These are phyloP conservation scores for Nesospiza acunhae DNA, from an alignment of 2,113 vertebrate genomes.

Conservation along the genomic window DNA sequence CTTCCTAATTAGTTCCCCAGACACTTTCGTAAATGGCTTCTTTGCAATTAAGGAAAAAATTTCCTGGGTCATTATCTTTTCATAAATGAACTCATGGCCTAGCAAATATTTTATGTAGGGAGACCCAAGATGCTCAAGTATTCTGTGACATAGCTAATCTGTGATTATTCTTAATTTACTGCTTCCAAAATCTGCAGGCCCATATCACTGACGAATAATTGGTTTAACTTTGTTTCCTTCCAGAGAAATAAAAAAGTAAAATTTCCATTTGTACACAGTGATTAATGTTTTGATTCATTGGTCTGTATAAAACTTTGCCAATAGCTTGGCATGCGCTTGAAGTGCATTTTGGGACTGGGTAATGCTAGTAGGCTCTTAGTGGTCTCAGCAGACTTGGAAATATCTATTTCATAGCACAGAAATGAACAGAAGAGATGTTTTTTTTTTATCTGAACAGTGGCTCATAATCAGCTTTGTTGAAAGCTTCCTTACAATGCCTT, in stretches of 20 bases:
- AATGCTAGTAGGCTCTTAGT: constrained; percentile 24
- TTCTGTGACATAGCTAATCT: constrained; percentile 33
- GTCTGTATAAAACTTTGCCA: constrained; percentile 18
- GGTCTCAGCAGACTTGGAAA: constrained; percentile 16
- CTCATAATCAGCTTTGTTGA: neutral
- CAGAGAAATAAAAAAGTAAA: constrained; percentile 36
- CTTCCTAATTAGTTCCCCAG: constrained; percentile 60
- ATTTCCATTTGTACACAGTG: constrained; percentile 12
- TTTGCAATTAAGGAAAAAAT: constrained; percentile 48
- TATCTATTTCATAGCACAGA: constrained; percentile 16
- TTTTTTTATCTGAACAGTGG: neutral
- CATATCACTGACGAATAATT: neutral
- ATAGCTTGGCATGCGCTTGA: constrained; percentile 9
- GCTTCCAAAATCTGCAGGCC: constrained; percentile 18
- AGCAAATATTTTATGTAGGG: constrained; percentile 52
- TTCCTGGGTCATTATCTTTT: constrained; percentile 61
- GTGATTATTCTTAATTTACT: constrained; percentile 51
- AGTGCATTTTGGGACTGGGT: constrained; percentile 34
- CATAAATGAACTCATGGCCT: constrained; percentile 52
- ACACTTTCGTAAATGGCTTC: constrained; percentile 29
- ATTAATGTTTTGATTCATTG: constrained; percentile 57
- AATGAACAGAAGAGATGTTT: neutral
- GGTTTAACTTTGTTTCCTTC: constrained; percentile 26
- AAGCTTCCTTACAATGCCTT: neutral
- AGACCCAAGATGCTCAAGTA: constrained; percentile 22